Base-by-base conservation (phyloP, 2,888 invertebrate species). In the Scrobipalpa costella region DNA sequence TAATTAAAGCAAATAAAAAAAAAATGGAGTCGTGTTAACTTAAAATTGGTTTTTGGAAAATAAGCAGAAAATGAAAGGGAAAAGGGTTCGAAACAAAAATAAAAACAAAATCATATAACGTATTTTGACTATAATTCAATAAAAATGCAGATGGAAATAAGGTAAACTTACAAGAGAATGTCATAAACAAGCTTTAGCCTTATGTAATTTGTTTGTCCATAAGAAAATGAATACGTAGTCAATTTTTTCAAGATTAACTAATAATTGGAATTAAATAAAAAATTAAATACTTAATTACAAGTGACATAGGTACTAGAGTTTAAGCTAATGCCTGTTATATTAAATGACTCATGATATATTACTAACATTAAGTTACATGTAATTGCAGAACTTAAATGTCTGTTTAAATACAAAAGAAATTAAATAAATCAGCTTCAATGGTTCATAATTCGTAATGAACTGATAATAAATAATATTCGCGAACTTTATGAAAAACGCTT, bases 121-220 rank as follows among this genome's bases (percentile, higher is more conserved):
- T 90, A 91, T 87, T 89, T 89, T 91, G 90, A 89, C 90, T 91
- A 90, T 91, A 91, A 88, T 91, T 90, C 89, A 90, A 88, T 88
- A 91, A 90, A 90, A 91, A 91, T 91, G 91, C 90, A 88, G 89
- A 90, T 90, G 89, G 88, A 90, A 90, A 89, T 88, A 88, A 90
- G 85, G 82, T 87, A 83, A 90, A 88, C 89, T 89, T 89, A 90
- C 82, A 90, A 86, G 85, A 87, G 84, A 88, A 90, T 89, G 89
- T 90, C 90, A 89, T 86, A 86, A 85, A 87, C 85, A 89, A 87
- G 88, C 84, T 86, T 86, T 83, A 84, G 81, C 81, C 84, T 86
- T 87, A 52, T 52, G 50, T 21, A 88, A 85, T 83, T 86, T 84
- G 77, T 83, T 88, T 83, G 84, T 88, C 86, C 84, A 83, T 84